Conservation (phyloP, 2,888 invertebrate species). For the Agrochola lychnidis region DNA sequence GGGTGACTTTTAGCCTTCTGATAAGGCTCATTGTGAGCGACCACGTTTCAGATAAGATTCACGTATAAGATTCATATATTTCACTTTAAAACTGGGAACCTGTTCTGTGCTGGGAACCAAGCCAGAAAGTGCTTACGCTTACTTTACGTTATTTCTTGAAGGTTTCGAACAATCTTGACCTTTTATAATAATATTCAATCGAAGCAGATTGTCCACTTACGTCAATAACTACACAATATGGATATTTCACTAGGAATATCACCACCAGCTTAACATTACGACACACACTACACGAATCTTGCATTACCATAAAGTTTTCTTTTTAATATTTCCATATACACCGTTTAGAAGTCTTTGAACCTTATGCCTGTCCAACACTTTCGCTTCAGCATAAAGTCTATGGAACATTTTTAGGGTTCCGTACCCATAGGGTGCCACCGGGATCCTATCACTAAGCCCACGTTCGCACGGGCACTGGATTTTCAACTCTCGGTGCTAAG, state of each 20-base stretch:
- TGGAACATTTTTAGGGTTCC: constrained; percentile 9
- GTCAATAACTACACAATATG: not conserved
- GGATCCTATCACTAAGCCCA: not conserved
- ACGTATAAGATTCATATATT: not conserved
- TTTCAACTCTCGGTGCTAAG: too few relatives aligned
- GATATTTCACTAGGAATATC: constrained; percentile 13
- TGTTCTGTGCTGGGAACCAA: too few relatives aligned
- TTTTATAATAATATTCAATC: not conserved
- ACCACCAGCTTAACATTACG: constrained; percentile 24
- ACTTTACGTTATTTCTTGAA: not conserved
- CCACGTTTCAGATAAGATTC: too few relatives aligned
- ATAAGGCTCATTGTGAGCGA: too few relatives aligned
- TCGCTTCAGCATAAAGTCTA: constrained; percentile 58
- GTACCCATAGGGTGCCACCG: not conserved
- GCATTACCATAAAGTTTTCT: constrained; percentile 52
- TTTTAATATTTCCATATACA: constrained; percentile 54
- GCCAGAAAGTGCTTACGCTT: not conserved
- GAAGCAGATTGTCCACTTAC: constrained; percentile 8
- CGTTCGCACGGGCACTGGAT: too few relatives aligned
- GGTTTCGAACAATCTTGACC: not conserved
- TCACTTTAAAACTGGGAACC: not conserved
- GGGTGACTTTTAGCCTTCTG: too few relatives aligned
- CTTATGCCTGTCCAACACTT: constrained; percentile 52
- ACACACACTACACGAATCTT: constrained; percentile 28
- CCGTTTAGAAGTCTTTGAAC: constrained; percentile 45